phyloP scores from a whole-genome alignment of 2,888 invertebrate species.

The Seladonia tumulorum region DNA sequence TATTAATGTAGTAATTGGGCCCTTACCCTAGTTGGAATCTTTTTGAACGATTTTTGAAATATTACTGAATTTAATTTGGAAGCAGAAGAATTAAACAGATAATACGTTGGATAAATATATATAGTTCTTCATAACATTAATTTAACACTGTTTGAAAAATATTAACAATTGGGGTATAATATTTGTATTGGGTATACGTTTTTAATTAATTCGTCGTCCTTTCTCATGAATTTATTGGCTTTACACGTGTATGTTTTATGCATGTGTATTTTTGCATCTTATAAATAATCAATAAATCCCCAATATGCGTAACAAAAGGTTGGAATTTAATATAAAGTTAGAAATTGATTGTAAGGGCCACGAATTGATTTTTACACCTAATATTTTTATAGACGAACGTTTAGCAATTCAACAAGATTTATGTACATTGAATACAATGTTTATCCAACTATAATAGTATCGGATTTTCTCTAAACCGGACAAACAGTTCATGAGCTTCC shows the following conservation, averaged over 20 bases:
- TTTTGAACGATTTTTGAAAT: not conserved
- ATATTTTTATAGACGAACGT: not conserved
- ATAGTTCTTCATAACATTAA: not conserved
- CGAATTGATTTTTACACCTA: not conserved
- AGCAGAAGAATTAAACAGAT: not conserved
- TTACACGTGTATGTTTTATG: too few species aligned
- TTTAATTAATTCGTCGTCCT: too few species aligned
- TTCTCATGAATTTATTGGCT: too few species aligned
- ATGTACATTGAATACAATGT: not conserved
- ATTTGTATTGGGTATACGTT: not conserved
- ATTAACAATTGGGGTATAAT: not conserved
- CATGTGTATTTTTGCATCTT: too few species aligned
- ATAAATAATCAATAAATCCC: too few species aligned
- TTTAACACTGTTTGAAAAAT: not conserved
- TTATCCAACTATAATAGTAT: not conserved
- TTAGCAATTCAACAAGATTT: not conserved
- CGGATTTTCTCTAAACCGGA: not conserved
- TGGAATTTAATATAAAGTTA: too few species aligned
- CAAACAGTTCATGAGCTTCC: not conserved
- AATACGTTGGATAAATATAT: not conserved
- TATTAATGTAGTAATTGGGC: too few species aligned
- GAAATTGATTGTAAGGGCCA: not conserved
- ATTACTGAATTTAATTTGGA: not conserved
- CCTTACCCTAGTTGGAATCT: not conserved
- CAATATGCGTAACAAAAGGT: too few species aligned